Evolutionary conservation across 2,113 vertebrate genomes (phyloP).

Genomic region (Physeter macrocephalus): DNA sequence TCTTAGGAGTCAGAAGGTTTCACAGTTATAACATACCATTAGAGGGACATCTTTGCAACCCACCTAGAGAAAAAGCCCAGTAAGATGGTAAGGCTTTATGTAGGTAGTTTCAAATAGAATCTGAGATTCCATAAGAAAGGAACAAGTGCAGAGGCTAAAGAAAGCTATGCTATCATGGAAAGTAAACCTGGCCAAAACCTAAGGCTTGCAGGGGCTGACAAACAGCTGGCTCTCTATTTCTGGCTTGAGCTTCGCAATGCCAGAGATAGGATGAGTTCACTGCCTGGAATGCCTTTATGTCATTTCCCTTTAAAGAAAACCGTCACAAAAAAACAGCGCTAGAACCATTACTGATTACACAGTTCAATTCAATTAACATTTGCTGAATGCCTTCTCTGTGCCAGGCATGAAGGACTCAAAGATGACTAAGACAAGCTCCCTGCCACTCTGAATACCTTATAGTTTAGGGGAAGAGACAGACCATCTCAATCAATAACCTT

Average conservation of each 20-base stretch:
- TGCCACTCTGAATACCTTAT: background rate
- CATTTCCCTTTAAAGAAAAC: conserved; percentile 42
- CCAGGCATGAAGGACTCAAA: background rate
- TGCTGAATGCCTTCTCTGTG: conserved; percentile 4
- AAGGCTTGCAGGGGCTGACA: background rate
- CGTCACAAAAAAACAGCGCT: background rate
- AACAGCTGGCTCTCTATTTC: conserved; percentile 45
- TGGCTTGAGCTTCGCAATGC: background rate
- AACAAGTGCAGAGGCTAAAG: background rate
- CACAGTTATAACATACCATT: background rate
- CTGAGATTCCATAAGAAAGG: background rate
- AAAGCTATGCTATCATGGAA: conserved; percentile 14
- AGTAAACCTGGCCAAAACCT: background rate
- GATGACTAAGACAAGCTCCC: background rate
- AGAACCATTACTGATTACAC: background rate
- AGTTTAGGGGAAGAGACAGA: background rate
- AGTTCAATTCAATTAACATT: background rate
- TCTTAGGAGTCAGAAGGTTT: background rate
- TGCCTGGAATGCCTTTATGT: conserved; percentile 17
- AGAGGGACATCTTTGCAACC: conserved; percentile 2
- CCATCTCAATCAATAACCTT: background rate
- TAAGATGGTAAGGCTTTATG: background rate
- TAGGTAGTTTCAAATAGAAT: background rate
- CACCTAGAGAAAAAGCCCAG: background rate
- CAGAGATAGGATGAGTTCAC: conserved; percentile 12